Evolutionary conservation across 37 sponge, comb jelly and placozoan genomes (phyloP), one percentile per base, ranked within the genome.

Genomic region (Haliclona indistincta): DNA sequence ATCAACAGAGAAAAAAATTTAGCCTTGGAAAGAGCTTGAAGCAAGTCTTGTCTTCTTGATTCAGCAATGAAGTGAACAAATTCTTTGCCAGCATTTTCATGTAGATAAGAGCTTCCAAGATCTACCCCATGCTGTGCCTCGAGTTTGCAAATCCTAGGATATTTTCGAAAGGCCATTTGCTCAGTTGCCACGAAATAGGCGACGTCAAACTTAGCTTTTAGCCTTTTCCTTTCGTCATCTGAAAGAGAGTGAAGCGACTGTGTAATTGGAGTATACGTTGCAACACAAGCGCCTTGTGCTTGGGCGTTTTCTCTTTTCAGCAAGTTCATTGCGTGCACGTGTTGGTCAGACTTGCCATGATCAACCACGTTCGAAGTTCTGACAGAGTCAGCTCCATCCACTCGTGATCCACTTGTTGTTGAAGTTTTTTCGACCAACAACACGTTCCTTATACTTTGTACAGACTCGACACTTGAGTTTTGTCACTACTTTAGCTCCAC

Each of bases 1-100:
- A 78, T 68, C 13, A 84, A 32, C 37, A 85, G 15, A 10, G 76
- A 86, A 60, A 86, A 86, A 26, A 84, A 84, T 38, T 84, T 69
- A 22, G 77, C 79, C 34, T 63, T 63, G 23, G 56, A 25, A 22
- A 84, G 56, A 32, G 44, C 33, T 32, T 74, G 25, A 17, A 28
- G 38, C 25, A 84, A 8, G 17, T 76, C 54, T 4, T 64, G 42
- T 25, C 61, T 72, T 22, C 41, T 69, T 73, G 29, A 15, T 13
- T 83, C 70, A 22, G 69, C 84, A 34, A 83, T 83, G 43, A 56
- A 83, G 41, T 83, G 71, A 26, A 54, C 52, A 37, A 83, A 68
- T 15, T 53, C 42, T 28, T 42, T 82, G 10, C 76, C 66, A 63
- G 74, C 82, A 64, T 54, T 68, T 26, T 71, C 35, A 43, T 80